Base-by-base conservation (phyloP, 2,888 invertebrate species). In the Aproaerema taeniolella region DNA sequence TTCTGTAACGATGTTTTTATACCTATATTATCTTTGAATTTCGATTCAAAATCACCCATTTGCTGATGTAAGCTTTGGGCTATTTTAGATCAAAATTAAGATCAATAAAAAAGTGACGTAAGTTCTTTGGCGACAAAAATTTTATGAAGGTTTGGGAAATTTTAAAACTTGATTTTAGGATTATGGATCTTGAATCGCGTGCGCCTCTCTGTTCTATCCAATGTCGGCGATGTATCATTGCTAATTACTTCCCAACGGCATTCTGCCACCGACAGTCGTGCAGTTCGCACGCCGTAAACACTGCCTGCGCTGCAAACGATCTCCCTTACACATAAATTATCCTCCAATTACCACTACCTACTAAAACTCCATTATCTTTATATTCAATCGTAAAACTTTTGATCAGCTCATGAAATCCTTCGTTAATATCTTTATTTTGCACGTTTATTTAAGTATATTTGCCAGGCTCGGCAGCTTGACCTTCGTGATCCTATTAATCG, bases 211-310 rank as follows among this genome's bases (percentile, higher is more conserved):
- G 39, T 43, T 45, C 43, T 41, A 42, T 12, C 34, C 36, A 40
- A 42, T 42, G 41, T 29, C 46, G 51, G 53, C 57, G 40, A 61
- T 62, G 55, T 42, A 61, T 69, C 61, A 58, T 41, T 44, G 43
- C 55, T 63, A 67, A 69, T 68, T 61, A 60, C 58, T 57, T 55
- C 50, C 50, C 52, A 54, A 53, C 56, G 55, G 61, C 61, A 65
- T 53, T 63, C 49, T 49, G 64, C 65, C 62, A 58, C 64, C 53
- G 55, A 47, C 56, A 40, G 50, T 58, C 58, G 56, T 47, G 50
- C 51, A 57, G 56, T 70, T 72, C 61, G 62, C 71, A 67, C 67
- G 60, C 60, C 52, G 53, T 68, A 55, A 57, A 61, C 53, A 36
- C 17, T 16, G 25, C 28, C 37, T 31, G 30, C 51, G 45, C 49